A percentile compares a stretch with the other conserved stretches of the same genome.
Conservation (phyloP, 2,888 invertebrate genomes). For the Eilema caniola region DNA sequence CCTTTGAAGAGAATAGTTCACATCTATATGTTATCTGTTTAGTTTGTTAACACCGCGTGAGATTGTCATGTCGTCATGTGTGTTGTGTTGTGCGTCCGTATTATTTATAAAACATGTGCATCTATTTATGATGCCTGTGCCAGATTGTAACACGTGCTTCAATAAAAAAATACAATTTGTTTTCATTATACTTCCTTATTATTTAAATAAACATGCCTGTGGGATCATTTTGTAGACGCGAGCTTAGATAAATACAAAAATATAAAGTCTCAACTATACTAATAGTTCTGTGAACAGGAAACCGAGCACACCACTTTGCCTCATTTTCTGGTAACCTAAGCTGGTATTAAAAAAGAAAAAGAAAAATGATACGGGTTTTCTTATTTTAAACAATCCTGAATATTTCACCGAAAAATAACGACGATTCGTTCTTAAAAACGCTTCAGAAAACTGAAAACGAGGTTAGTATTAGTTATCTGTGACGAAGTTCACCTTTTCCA, state of each 20-base stretch:
- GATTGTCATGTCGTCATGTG: constrained; percentile 2
- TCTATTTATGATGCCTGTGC: constrained; percentile 13
- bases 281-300: no score
- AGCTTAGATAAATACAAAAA: neutral
- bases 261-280: no score
- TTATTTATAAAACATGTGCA: constrained; percentile 15
- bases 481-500: no score
- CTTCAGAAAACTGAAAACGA: no score
- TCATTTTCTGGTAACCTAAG: no score
- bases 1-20: neutral
- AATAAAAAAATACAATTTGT: constrained; percentile 3
- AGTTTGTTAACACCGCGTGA: neutral
- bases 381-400: no score
- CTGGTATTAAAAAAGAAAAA: no score
- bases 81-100: constrained; percentile 11
- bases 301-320: no score
- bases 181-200: neutral
- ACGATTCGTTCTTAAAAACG: no score
- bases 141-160: neutral
- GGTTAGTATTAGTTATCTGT: no score
- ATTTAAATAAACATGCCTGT: neutral
- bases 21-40: neutral
- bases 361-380: no score
- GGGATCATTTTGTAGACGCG: neutral
- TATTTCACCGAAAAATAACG: no score